A percentile compares a stretch with the other conserved stretches of the same genome.
Conservation (phyloP, 2,113 vertebrate genomes). For the Acrocephalus arundinaceus region DNA sequence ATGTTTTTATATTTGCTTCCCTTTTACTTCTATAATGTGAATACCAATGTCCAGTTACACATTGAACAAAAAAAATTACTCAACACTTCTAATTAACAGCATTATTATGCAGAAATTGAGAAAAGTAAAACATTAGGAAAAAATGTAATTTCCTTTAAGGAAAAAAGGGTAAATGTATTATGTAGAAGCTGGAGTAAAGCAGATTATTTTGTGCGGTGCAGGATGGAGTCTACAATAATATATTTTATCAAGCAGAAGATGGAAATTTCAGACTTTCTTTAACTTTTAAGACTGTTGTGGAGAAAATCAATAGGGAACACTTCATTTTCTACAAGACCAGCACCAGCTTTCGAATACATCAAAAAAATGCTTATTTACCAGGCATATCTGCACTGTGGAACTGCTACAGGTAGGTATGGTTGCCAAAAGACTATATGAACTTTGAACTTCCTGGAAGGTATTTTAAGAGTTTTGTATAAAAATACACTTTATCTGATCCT, state of each 20-base stretch:
- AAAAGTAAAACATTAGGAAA: neutral
- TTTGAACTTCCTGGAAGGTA: neutral
- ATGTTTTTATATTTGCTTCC: neutral
- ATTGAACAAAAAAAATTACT: neutral
- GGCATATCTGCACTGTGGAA: neutral
- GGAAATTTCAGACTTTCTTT: neutral
- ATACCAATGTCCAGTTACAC: neutral
- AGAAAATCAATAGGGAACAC: neutral
- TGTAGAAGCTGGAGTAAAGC: neutral
- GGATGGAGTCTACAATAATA: neutral
- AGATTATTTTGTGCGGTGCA: neutral
- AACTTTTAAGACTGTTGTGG: neutral
- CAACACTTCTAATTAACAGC: neutral
- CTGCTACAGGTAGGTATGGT: neutral
- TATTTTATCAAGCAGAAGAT: neutral
- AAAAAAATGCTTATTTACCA: neutral
- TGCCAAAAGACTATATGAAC: neutral
- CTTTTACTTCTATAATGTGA: neutral
- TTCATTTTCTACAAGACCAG: neutral
- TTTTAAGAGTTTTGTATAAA: neutral
- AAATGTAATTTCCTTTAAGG: neutral
- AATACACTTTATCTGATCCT: neutral
- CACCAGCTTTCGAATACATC: neutral
- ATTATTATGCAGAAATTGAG: neutral
- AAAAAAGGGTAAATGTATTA: neutral